Evolutionary conservation across 1,140 invertebrate genomes (phyloP).

Genomic region (Nymphalis io): DNA sequence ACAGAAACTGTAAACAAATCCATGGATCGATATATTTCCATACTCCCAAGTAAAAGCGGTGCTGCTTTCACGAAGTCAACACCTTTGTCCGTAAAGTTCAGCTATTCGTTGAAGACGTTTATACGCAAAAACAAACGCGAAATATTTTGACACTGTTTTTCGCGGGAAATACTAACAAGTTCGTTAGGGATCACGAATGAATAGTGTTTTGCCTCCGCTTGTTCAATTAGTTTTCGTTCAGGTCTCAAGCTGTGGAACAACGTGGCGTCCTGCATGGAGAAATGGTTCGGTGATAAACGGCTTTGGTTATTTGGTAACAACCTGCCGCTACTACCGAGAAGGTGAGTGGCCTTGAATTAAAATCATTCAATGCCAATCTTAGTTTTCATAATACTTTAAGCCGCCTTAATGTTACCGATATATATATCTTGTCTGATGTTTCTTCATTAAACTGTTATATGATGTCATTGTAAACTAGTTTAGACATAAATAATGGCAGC

Average conservation of each 20-base stretch:
- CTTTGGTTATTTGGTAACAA: constrained; percentile 93
- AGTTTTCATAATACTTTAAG: background rate
- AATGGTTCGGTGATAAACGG: constrained; percentile 93
- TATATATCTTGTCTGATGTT: too few species aligned
- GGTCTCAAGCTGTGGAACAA: constrained; percentile 70
- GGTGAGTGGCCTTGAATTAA: constrained; percentile 78
- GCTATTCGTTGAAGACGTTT: background rate
- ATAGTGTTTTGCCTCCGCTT: constrained; percentile 45
- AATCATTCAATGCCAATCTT: background rate
- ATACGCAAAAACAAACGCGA: constrained; percentile 19
- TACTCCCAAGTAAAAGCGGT: constrained; percentile 60
- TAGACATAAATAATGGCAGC: too few species aligned
- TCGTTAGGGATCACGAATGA: constrained; percentile 63
- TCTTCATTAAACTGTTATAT: too few species aligned
- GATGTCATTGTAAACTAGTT: too few species aligned
- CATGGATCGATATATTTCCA: constrained; percentile 70
- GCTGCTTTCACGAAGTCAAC: constrained; percentile 54
- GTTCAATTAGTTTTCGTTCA: constrained; percentile 38
- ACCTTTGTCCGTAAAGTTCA: constrained; percentile 37
- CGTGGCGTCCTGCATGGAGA: constrained; percentile 88
- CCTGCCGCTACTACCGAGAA: constrained; percentile 88
- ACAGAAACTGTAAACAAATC: constrained; percentile 77
- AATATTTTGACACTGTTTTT: constrained; percentile 46
- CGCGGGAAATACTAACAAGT: constrained; percentile 58
- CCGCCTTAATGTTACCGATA: too few species aligned